Percentiles rank a stretch among this genome's conserved stretches.
These are phyloP conservation scores for Dendrolimus pini DNA, from an alignment of 2,888 invertebrate genomes.

Conservation along the genomic window DNA sequence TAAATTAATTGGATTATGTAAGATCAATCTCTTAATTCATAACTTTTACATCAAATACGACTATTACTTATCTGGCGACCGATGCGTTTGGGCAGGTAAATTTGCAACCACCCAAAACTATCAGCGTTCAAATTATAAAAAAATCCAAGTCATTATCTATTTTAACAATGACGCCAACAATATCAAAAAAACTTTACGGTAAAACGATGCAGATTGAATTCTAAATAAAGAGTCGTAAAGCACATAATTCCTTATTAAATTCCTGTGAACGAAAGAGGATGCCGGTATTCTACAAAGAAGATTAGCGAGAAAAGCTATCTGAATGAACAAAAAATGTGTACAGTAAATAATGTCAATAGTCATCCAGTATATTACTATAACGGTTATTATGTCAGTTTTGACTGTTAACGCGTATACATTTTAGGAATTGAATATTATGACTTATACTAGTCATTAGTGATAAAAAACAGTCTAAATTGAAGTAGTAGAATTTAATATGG, in stretches of 20 bases:
- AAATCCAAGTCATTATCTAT: conserved; percentile 34
- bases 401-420: too few species aligned
- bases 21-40: too few species aligned
- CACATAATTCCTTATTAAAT: neutral
- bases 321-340: conserved; percentile 24
- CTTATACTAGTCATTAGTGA: too few species aligned
- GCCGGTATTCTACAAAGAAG: conserved; percentile 43
- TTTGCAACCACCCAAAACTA: conserved; percentile 46
- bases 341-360: conserved; percentile 19
- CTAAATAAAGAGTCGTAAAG: neutral
- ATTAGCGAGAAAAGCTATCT: conserved; percentile 22
- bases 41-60: too few species aligned
- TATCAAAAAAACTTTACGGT: conserved; percentile 6
- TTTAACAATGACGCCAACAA: conserved; percentile 24
- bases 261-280: conserved; percentile 15
- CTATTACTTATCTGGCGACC: conserved; percentile 14
- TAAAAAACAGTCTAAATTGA: too few species aligned
- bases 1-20: too few species aligned
- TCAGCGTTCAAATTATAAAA: conserved; percentile 25
- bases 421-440: too few species aligned
- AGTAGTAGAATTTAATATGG: too few species aligned
- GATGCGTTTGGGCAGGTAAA: conserved; percentile 50
- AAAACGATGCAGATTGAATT: conserved; percentile 4
- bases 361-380: too few species aligned
- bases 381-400: too few species aligned